Percentiles rank a stretch among this genome's conserved stretches.
Evolutionary conservation across 2,113 vertebrate genomes (phyloP).

Genomic region (Holacanthus passer): DNA sequence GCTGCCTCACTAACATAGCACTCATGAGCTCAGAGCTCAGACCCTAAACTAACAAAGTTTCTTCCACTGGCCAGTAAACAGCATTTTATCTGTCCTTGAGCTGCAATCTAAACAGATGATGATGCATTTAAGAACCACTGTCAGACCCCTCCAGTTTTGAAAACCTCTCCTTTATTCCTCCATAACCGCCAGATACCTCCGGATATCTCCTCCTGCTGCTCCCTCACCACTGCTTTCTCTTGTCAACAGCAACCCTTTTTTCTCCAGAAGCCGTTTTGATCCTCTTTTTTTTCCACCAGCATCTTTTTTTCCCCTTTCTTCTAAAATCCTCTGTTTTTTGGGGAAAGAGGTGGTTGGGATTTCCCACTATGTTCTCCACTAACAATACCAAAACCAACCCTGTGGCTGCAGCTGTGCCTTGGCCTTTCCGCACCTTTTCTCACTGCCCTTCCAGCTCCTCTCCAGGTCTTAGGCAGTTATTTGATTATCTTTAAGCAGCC

Average conservation of each 20-base stretch:
- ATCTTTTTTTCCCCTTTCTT: slow-evolving; percentile 48
- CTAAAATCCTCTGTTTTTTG: slow-evolving; percentile 38
- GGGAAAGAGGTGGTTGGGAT: slow-evolving; percentile 19
- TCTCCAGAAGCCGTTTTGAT: slow-evolving; percentile 32
- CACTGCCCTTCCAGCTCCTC: slow-evolving; percentile 20
- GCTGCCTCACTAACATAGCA: slow-evolving; percentile 50
- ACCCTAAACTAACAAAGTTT: slow-evolving; percentile 52
- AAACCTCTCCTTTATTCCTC: slow-evolving; percentile 44
- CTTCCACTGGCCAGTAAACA: slow-evolving; percentile 26
- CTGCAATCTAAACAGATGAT: slow-evolving; percentile 29
- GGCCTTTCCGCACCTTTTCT: slow-evolving; percentile 45
- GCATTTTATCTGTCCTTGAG: slow-evolving; percentile 27
- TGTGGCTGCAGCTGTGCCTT: slow-evolving; percentile 41
- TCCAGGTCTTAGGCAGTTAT: slow-evolving; percentile 12
- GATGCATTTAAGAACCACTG: slow-evolving; percentile 37
- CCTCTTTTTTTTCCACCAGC: slow-evolving; percentile 24
- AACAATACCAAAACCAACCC: slow-evolving; percentile 40
- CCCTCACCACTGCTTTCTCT: slow-evolving; percentile 47
- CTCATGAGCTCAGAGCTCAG: slow-evolving; percentile 43
- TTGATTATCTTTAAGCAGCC: slow-evolving; percentile 2
- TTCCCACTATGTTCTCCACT: slow-evolving; percentile 36
- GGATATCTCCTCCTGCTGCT: slow-evolving; percentile 41
- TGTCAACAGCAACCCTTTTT: slow-evolving; percentile 49
- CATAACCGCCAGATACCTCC: slow-evolving; percentile 37
- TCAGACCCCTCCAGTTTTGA: slow-evolving; percentile 35